phyloP scores from a whole-genome alignment of 2,888 invertebrate genomes.

The Andrena trimmerana region DNA sequence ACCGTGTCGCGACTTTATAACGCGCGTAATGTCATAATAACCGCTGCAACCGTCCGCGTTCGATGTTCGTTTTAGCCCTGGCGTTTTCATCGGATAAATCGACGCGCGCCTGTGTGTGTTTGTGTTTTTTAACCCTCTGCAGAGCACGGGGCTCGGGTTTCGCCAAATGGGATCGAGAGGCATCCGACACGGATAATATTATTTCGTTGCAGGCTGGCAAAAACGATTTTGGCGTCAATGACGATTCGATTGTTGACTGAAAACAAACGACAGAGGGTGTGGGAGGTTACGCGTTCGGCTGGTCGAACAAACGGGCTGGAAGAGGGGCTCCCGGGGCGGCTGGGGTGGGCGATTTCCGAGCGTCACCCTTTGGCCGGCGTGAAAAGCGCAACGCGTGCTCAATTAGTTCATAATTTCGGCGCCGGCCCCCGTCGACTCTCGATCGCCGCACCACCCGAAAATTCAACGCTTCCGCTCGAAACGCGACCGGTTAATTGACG shows the following conservation, averaged over 20 bases:
- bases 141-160: neutral
- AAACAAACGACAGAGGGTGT: conserved; percentile 38
- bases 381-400: conserved; percentile 52
- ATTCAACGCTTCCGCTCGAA: conserved; percentile 22
- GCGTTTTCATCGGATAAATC: conserved; percentile 35
- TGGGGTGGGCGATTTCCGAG: conserved; percentile 25
- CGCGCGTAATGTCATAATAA: conserved; percentile 40
- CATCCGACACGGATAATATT: conserved; percentile 53
- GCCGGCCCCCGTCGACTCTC: conserved; percentile 7
- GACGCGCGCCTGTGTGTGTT: neutral
- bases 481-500: conserved; percentile 30
- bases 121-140: neutral
- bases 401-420: conserved; percentile 55
- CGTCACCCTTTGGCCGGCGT: conserved; percentile 13
- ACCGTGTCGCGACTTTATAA: conserved; percentile 23
- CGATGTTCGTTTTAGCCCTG: conserved; percentile 9
- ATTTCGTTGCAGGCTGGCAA: conserved; percentile 55
- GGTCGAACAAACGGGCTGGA: conserved; percentile 18
- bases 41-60: conserved; percentile 15
- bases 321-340: neutral
- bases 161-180: conserved; percentile 43
- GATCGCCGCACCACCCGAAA: conserved; percentile 10
- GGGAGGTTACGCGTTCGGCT: conserved; percentile 1
- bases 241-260: conserved; percentile 62
- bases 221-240: conserved; percentile 70